phyloP scores from a whole-genome alignment of 2,113 vertebrate genomes.

The Thryonomys swinderianus region DNA sequence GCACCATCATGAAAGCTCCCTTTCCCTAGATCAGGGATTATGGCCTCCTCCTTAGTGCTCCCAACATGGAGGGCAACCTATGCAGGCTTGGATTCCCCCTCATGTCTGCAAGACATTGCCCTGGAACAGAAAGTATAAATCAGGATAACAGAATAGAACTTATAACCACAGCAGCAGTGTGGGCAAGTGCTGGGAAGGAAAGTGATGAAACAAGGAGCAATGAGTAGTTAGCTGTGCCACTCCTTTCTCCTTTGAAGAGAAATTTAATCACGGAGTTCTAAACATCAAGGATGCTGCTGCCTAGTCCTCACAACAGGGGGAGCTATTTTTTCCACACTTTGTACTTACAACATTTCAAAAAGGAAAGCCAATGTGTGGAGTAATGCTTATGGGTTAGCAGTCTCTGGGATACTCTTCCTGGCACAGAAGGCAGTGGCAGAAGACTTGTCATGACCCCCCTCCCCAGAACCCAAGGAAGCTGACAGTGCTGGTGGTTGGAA shows the following conservation, averaged over 20 bases:
- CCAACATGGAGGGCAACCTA: slow-evolving; percentile 29
- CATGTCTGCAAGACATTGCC: slow-evolving; percentile 31
- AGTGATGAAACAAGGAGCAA: background rate
- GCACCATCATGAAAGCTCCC: background rate
- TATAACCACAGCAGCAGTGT: background rate
- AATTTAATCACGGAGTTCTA: slow-evolving; percentile 42
- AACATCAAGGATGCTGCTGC: background rate
- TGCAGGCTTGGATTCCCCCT: slow-evolving; percentile 47
- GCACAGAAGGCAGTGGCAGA: fast-evolving
- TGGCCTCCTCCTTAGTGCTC: background rate
- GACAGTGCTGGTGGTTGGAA: background rate
- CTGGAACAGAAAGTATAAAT: slow-evolving; percentile 67
- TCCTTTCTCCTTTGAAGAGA: background rate
- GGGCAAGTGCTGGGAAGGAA: background rate
- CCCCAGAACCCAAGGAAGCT: fast-evolving
- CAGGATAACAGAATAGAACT: background rate
- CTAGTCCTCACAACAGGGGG: background rate
- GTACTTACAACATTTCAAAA: background rate
- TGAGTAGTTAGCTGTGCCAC: background rate
- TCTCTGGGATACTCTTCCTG: background rate
- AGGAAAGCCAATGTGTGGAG: background rate
- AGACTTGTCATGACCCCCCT: fast-evolving
- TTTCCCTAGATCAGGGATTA: background rate
- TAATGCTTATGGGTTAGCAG: background rate
- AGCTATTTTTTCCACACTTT: background rate